Conservation (phyloP, 1,140 invertebrate species). For the Danaus melanippus region DNA sequence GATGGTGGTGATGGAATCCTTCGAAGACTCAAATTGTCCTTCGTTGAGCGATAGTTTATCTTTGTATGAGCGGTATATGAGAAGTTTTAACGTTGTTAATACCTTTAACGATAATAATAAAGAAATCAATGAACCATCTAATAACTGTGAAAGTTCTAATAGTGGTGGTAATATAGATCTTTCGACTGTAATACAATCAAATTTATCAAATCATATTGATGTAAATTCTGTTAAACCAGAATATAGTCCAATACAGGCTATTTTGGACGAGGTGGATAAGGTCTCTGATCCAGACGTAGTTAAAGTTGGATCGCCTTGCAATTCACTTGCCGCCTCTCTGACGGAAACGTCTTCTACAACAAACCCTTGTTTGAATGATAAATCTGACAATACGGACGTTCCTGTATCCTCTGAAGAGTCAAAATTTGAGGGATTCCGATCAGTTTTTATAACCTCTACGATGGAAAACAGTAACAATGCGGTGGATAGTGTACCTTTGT, state of each 20-base stretch:
- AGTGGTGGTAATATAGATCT: conserved; percentile 55
- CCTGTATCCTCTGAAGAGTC: conserved; percentile 51
- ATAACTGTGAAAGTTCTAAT: conserved; percentile 38
- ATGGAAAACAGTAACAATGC: conserved; percentile 72
- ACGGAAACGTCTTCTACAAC: conserved; percentile 41
- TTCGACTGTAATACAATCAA: conserved; percentile 34
- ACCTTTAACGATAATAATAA: conserved; percentile 31
- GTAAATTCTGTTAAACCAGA: conserved; percentile 28
- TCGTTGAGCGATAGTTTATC: conserved; percentile 62
- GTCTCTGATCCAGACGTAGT: conserved; percentile 32
- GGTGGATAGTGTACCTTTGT: conserved; percentile 58
- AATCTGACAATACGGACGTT: conserved; percentile 39
- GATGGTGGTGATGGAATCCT: conserved; percentile 53
- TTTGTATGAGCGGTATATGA: conserved; percentile 60
- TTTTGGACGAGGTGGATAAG: conserved; percentile 34
- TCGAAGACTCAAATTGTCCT: conserved; percentile 59
- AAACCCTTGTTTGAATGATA: conserved; percentile 44
- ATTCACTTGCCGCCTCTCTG: conserved; percentile 32
- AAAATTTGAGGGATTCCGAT: conserved; percentile 40
- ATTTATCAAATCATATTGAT: conserved; percentile 37
- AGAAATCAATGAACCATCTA: conserved; percentile 27
- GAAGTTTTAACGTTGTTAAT: conserved; percentile 60
- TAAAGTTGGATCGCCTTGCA: conserved; percentile 38
- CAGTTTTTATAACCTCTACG: conserved; percentile 58
- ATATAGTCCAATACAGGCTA: conserved; percentile 28